These are phyloP conservation scores for Pediacus dermestoides DNA, from an alignment of 2,888 invertebrate genomes.

Conservation along the genomic window DNA sequence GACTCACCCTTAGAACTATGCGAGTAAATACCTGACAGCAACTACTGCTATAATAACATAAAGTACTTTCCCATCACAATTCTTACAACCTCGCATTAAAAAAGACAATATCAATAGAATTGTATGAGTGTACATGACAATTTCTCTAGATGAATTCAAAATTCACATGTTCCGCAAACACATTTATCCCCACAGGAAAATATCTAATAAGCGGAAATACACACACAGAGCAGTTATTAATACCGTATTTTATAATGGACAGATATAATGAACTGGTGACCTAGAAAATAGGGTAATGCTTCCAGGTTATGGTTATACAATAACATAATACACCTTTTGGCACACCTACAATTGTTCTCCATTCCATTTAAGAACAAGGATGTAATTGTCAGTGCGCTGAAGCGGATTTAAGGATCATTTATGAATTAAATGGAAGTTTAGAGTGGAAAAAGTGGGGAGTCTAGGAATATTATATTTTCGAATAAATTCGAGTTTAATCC, in stretches of 20 bases:
- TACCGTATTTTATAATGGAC: conserved; percentile 3
- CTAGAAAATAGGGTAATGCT: conserved; percentile 14
- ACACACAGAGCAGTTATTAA: conserved; percentile 2
- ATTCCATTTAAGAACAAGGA: conserved; percentile 3
- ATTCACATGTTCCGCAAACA: conserved; percentile 5
- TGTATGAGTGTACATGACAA: conserved; percentile 3
- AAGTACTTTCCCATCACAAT: too few relatives aligned
- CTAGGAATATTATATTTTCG: too few relatives aligned
- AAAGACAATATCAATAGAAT: background rate
- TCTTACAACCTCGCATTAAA: too few relatives aligned
- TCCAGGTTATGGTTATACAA: conserved; percentile 13
- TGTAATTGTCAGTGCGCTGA: background rate
- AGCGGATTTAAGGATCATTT: conserved; percentile 1
- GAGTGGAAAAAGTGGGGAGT: too few relatives aligned
- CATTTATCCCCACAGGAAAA: background rate
- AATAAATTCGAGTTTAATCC: too few relatives aligned
- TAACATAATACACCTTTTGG: conserved; percentile 5
- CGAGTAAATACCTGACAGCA: too few relatives aligned
- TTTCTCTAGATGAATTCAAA: background rate
- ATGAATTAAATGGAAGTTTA: too few relatives aligned
- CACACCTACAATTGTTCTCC: conserved; percentile 6
- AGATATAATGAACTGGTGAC: conserved; percentile 12
- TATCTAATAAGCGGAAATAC: conserved; percentile 5
- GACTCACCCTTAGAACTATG: too few relatives aligned
- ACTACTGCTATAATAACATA: too few relatives aligned